Conservation (phyloP, 2,888 invertebrate species). For the Anodontia alba region DNA sequence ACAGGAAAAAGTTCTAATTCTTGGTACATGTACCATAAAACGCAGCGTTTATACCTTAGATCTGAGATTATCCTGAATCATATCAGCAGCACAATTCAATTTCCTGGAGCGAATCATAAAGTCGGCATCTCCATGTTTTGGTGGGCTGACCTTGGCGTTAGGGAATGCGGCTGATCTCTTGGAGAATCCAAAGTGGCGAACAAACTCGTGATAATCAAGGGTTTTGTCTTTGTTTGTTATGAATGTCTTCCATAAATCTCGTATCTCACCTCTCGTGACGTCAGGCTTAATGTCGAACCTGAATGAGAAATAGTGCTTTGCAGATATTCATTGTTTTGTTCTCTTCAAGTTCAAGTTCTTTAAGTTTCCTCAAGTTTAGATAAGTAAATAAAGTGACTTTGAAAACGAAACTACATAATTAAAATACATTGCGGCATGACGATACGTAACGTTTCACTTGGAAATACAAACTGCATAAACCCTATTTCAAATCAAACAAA, state of each 20-base stretch:
- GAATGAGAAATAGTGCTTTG: constrained; percentile 17
- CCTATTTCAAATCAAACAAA: too few relatives aligned
- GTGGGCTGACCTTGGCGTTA: constrained; percentile 84
- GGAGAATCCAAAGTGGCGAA: constrained; percentile 84
- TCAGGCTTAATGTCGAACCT: constrained; percentile 80
- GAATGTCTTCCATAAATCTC: constrained; percentile 84
- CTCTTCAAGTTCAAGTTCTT: too few relatives aligned
- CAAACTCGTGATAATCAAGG: constrained; percentile 83
- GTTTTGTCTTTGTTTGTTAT: constrained; percentile 84
- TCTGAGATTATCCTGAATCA: constrained; percentile 83
- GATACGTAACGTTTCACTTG: too few relatives aligned
- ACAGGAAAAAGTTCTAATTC: too few relatives aligned
- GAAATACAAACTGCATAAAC: too few relatives aligned
- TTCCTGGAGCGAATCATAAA: constrained; percentile 83
- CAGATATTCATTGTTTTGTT: too few relatives aligned
- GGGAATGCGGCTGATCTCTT: constrained; percentile 82
- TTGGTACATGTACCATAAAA: too few relatives aligned
- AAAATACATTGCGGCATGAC: too few relatives aligned
- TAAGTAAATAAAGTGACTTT: too few relatives aligned
- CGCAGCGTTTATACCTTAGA: constrained; percentile 84
- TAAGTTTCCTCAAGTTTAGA: too few relatives aligned
- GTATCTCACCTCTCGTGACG: constrained; percentile 82
- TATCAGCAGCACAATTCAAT: constrained; percentile 83
- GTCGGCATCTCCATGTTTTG: constrained; percentile 83
- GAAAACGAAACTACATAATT: too few relatives aligned